Base-by-base conservation (phyloP, 2,888 invertebrate species). In the Tuberolachnus salignus region DNA sequence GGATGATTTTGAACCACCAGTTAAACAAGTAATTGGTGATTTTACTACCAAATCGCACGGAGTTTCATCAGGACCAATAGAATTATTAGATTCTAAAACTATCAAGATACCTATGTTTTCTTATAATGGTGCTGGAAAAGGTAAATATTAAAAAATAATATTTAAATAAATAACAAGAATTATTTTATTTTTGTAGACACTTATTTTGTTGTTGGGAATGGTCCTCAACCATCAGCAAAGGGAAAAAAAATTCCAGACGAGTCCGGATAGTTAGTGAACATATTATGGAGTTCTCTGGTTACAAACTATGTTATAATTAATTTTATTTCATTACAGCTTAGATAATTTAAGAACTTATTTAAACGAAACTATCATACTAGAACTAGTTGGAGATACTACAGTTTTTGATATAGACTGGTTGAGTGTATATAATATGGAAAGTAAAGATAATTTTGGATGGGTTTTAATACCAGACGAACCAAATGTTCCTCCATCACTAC, bases 151-250 rank as follows among this genome's bases (percentile, higher is more conserved):
- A 13, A 71, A 19, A 8, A 44, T 19, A 42, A 42, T 46, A 19
- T 23, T 13, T 59, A 4, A 9, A n/a, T 11, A 9, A 8, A 34
- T 49, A 49, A 23, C 44, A 21, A 19, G n/a, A n/a, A n/a, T 46
- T 8, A 57, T 44, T 70, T 42, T 16, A 59, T 59, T 59, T 8
- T 82, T 80, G 82, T 83, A 84, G 91, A 91, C 82, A 91, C 93
- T 0, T 93, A 92, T 86, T 95, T 96, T 86, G 94, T 94, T 93
- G 91, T 92, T 0, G 96, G 96, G 13, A 91, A 92, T 80, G 95
- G 95, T 0, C 92, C 95, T 34, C 94, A 94, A 84, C 95, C 95
- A 0, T 92, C 92, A 14, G 89, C 92, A 63, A 91, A 92, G 83
- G 96, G 95, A 0, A 87, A 87, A 82, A 92, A 91, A 86, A 91